These are phyloP conservation scores for Diceros bicornis DNA, from an alignment of 2,797 vertebrate species.

Conservation along the genomic window DNA sequence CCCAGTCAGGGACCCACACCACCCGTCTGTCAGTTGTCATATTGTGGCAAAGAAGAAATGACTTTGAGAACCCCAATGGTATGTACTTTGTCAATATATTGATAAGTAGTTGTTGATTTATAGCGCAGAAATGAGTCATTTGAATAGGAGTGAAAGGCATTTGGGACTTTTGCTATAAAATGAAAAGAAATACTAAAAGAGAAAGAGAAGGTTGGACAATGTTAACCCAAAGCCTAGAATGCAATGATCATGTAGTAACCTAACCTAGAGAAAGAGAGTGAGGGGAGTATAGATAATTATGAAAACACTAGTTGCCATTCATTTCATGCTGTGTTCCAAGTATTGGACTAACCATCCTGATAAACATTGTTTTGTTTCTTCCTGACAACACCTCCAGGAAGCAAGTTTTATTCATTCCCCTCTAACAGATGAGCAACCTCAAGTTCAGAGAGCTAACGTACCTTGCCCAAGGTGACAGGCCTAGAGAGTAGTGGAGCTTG, in stretches of 20 bases:
- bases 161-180: not conserved
- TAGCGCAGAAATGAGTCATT: not conserved
- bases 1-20: too few species aligned
- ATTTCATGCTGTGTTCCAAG: not conserved
- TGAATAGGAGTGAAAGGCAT: not conserved
- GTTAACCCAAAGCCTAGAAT: not conserved
- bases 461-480: not conserved
- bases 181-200: not conserved
- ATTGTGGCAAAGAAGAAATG: not conserved
- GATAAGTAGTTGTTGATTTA: not conserved
- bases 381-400: not conserved
- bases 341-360: not conserved
- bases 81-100: not conserved
- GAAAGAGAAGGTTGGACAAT: not conserved
- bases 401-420: not conserved
- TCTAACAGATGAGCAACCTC: not conserved
- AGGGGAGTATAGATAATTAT: not conserved
- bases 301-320: not conserved
- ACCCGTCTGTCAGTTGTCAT: too few species aligned
- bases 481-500: not conserved
- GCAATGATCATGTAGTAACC: not conserved
- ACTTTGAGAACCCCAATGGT: not conserved
- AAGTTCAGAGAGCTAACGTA: not conserved
- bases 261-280: not conserved
- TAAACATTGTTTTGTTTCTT: not conserved